These are phyloP conservation scores for Drosophila erecta DNA, from an alignment of 1,140 invertebrate genomes.

Conservation along the genomic window DNA sequence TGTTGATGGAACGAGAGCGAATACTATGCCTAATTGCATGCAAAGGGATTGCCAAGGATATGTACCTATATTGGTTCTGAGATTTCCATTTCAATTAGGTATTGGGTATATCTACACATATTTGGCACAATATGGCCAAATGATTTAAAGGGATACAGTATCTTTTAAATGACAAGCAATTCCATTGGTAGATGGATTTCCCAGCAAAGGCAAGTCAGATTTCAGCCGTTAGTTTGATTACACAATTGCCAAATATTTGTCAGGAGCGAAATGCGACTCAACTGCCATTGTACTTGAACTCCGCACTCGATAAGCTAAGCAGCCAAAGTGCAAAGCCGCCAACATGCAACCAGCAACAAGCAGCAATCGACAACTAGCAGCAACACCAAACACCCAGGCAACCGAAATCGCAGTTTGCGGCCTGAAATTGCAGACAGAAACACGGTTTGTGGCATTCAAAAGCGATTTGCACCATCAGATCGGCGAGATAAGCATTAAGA, in stretches of 20 bases:
- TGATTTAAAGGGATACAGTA: too few relatives aligned
- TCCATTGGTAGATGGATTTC: not conserved
- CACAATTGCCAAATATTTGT: constrained; percentile 60
- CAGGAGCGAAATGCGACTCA: constrained; percentile 18
- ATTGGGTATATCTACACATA: too few relatives aligned
- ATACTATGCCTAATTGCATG: not conserved
- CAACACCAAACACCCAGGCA: constrained; percentile 23
- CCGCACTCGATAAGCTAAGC: constrained; percentile 34
- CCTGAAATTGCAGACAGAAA: constrained; percentile 35
- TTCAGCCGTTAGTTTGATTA: constrained; percentile 13
- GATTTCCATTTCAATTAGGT: too few relatives aligned
- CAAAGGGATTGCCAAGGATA: not conserved
- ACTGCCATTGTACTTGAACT: constrained; percentile 67
- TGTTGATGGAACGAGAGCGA: constrained; percentile 19
- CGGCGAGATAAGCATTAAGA: constrained; percentile 56
- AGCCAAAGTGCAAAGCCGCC: constrained; percentile 50
- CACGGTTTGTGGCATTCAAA: constrained; percentile 72
- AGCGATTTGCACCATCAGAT: constrained; percentile 50
- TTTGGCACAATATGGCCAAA: not conserved
- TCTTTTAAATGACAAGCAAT: too few relatives aligned
- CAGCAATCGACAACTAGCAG: constrained; percentile 7
- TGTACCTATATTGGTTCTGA: not conserved
- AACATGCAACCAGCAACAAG: constrained; percentile 29
- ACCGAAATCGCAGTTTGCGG: constrained; percentile 27
- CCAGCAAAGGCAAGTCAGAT: not conserved